These are phyloP conservation scores for Ceratina japonica DNA, from an alignment of 1,140 invertebrate species.

Conservation along the genomic window DNA sequence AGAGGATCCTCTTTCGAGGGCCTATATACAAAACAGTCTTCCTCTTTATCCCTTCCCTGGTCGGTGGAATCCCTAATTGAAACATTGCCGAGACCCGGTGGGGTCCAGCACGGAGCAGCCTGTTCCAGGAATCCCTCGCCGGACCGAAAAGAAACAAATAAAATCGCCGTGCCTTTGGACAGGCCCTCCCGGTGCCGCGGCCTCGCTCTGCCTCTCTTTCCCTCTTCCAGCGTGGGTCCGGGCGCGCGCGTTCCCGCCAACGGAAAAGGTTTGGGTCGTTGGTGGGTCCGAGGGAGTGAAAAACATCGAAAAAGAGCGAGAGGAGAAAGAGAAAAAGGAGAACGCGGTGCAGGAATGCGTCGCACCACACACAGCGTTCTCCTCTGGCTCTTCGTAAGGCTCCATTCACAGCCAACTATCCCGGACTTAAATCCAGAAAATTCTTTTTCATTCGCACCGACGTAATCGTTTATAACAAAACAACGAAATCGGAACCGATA, in stretches of 20 bases:
- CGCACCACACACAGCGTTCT: constrained; percentile 64
- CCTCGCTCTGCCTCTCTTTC: constrained; percentile 12
- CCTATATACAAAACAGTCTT: constrained; percentile 48
- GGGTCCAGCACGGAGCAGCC: constrained; percentile 60
- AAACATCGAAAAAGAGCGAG: constrained; percentile 49
- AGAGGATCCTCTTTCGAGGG: constrained; percentile 29
- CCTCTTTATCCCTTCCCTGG: neutral
- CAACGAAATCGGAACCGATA: neutral
- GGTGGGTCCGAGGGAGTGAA: constrained; percentile 54
- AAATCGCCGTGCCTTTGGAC: constrained; percentile 26
- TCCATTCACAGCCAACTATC: constrained; percentile 55
- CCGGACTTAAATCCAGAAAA: neutral
- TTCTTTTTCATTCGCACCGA: neutral
- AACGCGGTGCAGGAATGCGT: constrained; percentile 63
- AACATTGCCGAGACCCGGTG: constrained; percentile 62
- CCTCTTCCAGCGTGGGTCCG: neutral
- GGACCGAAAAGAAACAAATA: constrained; percentile 52
- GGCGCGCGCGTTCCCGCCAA: constrained; percentile 27
- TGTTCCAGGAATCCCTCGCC: constrained; percentile 61
- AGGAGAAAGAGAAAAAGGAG: constrained; percentile 53
- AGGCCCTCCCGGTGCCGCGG: neutral
- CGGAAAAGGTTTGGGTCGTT: constrained; percentile 54
- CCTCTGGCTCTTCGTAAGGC: constrained; percentile 52
- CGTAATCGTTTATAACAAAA: constrained; percentile 12
- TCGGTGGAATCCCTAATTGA: constrained; percentile 60